phyloP scores from a whole-genome alignment of 1,140 invertebrate genomes.

The Mycetomoellerius zeteki region DNA sequence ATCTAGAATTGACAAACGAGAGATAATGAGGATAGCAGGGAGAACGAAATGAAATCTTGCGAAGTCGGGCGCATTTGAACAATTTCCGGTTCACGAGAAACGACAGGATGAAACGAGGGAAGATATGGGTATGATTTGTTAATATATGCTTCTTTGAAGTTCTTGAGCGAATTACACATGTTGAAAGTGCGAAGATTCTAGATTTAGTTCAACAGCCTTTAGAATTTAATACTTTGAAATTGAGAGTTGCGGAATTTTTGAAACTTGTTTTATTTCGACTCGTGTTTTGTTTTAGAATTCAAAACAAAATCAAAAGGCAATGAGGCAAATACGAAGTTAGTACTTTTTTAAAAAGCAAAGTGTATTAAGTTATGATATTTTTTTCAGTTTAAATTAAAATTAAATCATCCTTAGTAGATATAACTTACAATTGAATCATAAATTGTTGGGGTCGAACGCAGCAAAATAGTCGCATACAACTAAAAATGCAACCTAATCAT shows the following conservation, averaged over 20 bases:
- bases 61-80: not conserved
- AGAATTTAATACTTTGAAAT: conserved; percentile 23
- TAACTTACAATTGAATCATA: too few relatives aligned
- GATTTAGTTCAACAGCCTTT: not conserved
- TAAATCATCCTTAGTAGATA: too few relatives aligned
- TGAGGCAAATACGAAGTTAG: too few relatives aligned
- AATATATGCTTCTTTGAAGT: conserved; percentile 15
- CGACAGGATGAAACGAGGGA: too few relatives aligned
- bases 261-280: not conserved
- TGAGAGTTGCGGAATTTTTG: not conserved
- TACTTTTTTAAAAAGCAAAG: too few relatives aligned
- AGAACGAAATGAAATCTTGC: conserved; percentile 9
- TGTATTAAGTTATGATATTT: too few relatives aligned
- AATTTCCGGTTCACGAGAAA: not conserved
- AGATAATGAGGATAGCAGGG: not conserved
- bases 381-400: too few relatives aligned
- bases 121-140: conserved; percentile 2
- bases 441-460: too few relatives aligned
- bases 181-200: not conserved
- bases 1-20: conserved; percentile 6
- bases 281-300: not conserved
- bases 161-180: not conserved
- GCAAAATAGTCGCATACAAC: too few relatives aligned
- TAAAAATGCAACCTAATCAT: too few relatives aligned
- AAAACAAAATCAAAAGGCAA: too few relatives aligned